A percentile compares a stretch with the other conserved stretches of the same genome.
Evolutionary conservation across 2,113 vertebrate species (phyloP).

Genomic region (Ceuthmochares aereus): DNA sequence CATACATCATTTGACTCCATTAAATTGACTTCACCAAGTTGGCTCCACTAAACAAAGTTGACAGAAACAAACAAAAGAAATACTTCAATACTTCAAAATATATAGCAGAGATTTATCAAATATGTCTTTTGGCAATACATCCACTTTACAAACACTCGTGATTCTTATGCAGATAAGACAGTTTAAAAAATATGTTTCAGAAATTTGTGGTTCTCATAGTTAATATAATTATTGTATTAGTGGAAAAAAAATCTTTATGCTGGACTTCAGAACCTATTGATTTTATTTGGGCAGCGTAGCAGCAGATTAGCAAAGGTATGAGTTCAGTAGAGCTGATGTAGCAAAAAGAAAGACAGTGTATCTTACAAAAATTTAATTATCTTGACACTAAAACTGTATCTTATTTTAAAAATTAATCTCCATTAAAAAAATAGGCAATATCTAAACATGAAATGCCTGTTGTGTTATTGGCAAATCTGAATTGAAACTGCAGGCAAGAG

Average conservation of each 20-base stretch:
- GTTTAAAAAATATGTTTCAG: neutral
- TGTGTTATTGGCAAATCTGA: constrained; percentile 29
- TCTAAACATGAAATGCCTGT: constrained; percentile 28
- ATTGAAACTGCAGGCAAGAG: neutral
- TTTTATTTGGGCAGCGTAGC: neutral
- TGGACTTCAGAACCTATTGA: constrained; percentile 56
- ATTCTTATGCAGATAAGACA: constrained; percentile 34
- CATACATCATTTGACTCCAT: neutral
- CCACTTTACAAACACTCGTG: neutral
- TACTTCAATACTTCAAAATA: neutral
- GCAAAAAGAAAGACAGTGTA: constrained; percentile 6
- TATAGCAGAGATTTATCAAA: neutral
- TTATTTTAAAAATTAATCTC: constrained; percentile 54
- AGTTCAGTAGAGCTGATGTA: constrained; percentile 23
- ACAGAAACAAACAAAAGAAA: neutral
- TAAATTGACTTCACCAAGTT: neutral
- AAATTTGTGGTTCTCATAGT: constrained; percentile 5
- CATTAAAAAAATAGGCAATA: constrained; percentile 10
- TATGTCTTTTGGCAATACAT: neutral
- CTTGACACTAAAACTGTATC: constrained; percentile 19
- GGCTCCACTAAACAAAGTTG: neutral
- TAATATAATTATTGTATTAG: constrained; percentile 36
- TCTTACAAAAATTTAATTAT: constrained; percentile 60
- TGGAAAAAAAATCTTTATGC: neutral
- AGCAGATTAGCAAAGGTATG: constrained; percentile 17